A percentile compares a stretch with the other conserved stretches of the same genome.
phyloP scores from a whole-genome alignment of 1,140 invertebrate genomes.

The Mercenaria mercenaria region DNA sequence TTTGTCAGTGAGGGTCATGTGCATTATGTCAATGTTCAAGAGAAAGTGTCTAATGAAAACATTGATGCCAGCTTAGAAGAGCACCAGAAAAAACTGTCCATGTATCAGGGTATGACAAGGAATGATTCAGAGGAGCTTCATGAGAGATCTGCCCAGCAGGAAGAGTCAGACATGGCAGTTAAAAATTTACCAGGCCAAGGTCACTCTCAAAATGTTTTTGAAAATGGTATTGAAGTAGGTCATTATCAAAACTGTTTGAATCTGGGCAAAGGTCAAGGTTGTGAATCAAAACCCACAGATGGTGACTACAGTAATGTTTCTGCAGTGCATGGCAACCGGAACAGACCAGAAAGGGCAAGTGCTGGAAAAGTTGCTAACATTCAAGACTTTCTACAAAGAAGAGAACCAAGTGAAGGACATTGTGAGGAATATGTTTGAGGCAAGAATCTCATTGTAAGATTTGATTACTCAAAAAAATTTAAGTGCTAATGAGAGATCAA shows the following conservation, averaged over 20 bases:
- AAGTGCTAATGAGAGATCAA: too few relatives aligned
- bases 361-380: neutral
- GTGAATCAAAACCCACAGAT: neutral
- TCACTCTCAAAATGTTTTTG: neutral
- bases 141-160: slow-evolving; percentile 34
- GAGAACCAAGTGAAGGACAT: slow-evolving; percentile 40
- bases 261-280: neutral
- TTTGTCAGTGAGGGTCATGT: slow-evolving; percentile 7
- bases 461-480: too few relatives aligned
- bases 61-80: slow-evolving; percentile 22
- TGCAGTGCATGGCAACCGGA: neutral
- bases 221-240: neutral
- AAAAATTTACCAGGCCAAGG: neutral
- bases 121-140: slow-evolving; percentile 30
- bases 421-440: slow-evolving; percentile 54
- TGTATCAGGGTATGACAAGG: slow-evolving; percentile 34
- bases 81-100: slow-evolving; percentile 1
- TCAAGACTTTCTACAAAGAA: slow-evolving; percentile 6
- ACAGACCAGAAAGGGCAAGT: neutral
- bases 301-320: neutral
- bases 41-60: neutral
- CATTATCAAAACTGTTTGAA: slow-evolving; percentile 6
- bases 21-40: neutral
- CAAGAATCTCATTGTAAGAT: too few relatives aligned
- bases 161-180: neutral